Percentiles rank a stretch among this genome's conserved stretches.
phyloP scores from a whole-genome alignment of 1,140 invertebrate genomes.

The Homalodisca vitripennis region DNA sequence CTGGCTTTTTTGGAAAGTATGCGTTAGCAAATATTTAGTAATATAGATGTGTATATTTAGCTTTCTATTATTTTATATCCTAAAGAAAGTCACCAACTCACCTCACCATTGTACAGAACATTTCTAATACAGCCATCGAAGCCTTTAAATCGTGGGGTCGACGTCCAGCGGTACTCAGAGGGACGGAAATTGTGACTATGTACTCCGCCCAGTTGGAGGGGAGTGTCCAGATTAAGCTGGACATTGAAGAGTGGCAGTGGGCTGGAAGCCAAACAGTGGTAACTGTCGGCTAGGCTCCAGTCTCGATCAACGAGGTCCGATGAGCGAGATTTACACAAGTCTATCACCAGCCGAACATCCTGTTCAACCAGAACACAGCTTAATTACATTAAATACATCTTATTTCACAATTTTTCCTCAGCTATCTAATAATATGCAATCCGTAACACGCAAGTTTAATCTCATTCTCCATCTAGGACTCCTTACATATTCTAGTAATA shows the following conservation, averaged over 20 bases:
- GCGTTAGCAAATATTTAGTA: too few species aligned
- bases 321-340: constrained; percentile 79
- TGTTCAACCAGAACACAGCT: too few species aligned
- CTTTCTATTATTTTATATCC: too few species aligned
- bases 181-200: constrained; percentile 59
- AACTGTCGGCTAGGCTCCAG: neutral
- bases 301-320: neutral
- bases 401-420: too few species aligned
- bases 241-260: constrained; percentile 91
- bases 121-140: constrained; percentile 95
- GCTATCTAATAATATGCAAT: too few species aligned
- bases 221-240: constrained; percentile 93
- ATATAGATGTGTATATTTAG: too few species aligned
- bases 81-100: too few species aligned
- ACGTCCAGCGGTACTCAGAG: constrained; percentile 74
- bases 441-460: too few species aligned
- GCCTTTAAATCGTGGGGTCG: constrained; percentile 78
- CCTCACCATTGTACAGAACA: constrained; percentile 68
- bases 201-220: constrained; percentile 84
- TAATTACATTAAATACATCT: too few species aligned
- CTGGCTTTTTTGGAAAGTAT: too few species aligned
- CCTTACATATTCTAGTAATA: too few species aligned
- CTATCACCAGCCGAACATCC: constrained; percentile 86
- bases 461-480: too few species aligned
- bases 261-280: constrained; percentile 81